Evolutionary conservation across 2,888 invertebrate species (phyloP).

Genomic region (Apeira syringaria): DNA sequence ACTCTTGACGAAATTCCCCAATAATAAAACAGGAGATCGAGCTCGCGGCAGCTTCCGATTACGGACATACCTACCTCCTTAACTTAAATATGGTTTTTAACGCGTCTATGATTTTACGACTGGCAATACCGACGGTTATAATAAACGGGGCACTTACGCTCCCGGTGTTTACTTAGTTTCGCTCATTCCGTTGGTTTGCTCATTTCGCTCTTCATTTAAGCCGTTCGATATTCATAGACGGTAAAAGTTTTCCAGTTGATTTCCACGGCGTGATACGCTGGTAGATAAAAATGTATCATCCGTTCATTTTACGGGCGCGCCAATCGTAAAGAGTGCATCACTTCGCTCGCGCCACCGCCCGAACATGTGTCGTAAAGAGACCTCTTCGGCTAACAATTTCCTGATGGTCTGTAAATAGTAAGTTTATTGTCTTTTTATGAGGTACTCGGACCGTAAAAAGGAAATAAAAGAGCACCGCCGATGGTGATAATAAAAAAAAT

Average conservation of each 20-base stretch:
- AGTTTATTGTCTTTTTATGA: constrained; percentile 85
- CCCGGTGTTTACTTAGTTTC: constrained; percentile 22
- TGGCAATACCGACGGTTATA: constrained; percentile 32
- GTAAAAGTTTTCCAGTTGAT: constrained; percentile 46
- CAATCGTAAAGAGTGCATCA: constrained; percentile 80
- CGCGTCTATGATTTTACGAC: constrained; percentile 45
- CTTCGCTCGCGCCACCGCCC: constrained; percentile 61
- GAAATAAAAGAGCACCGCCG: constrained; percentile 85
- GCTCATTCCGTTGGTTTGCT: constrained; percentile 4
- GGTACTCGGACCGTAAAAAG: constrained; percentile 85
- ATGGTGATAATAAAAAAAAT: constrained; percentile 84
- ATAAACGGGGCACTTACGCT: constrained; percentile 11
- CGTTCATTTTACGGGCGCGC: constrained; percentile 70
- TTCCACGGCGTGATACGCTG: constrained; percentile 49
- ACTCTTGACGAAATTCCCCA: constrained; percentile 69
- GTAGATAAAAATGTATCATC: constrained; percentile 72
- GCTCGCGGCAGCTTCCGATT: constrained; percentile 41
- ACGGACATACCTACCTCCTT: constrained; percentile 24
- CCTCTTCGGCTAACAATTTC: constrained; percentile 84
- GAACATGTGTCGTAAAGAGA: constrained; percentile 83
- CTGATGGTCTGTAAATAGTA: constrained; percentile 85
- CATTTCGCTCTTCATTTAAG: constrained; percentile 18
- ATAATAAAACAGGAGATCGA: constrained; percentile 62
- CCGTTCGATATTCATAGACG: constrained; percentile 32
- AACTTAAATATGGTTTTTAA: constrained; percentile 42